These are phyloP conservation scores for Hylyphantes graminicola DNA, from an alignment of 1,140 invertebrate genomes.

Conservation along the genomic window DNA sequence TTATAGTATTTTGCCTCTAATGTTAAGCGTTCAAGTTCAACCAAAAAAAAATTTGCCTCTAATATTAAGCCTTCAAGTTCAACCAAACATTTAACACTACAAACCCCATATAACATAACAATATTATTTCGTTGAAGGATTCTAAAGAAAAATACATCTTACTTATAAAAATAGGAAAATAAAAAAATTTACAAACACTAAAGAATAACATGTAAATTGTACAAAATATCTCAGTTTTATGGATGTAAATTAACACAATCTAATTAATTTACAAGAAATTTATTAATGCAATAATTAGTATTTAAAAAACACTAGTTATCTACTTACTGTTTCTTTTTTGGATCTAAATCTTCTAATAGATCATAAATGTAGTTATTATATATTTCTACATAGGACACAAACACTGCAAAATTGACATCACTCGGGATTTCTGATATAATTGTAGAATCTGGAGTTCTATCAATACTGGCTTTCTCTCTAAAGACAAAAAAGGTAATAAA, in stretches of 20 bases:
- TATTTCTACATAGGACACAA: slow-evolving; percentile 96
- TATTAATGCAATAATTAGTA: background rate
- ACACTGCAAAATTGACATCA: slow-evolving; percentile 88
- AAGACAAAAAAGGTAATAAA: background rate
- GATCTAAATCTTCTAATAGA: slow-evolving; percentile 80
- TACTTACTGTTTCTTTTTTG: background rate
- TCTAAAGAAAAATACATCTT: too few relatives aligned
- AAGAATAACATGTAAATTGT: too few relatives aligned
- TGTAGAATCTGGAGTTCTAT: slow-evolving; percentile 71
- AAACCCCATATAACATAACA: too few relatives aligned
- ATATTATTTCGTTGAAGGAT: background rate
- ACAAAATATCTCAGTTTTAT: background rate
- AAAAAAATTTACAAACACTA: too few relatives aligned
- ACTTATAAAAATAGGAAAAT: too few relatives aligned
- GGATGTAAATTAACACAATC: background rate
- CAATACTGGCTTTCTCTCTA: slow-evolving; percentile 21
- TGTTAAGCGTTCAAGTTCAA: too few relatives aligned
- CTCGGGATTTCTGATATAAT: slow-evolving; percentile 79
- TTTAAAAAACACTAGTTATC: background rate
- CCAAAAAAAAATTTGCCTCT: too few relatives aligned
- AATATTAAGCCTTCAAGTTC: too few relatives aligned
- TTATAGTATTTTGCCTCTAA: too few relatives aligned
- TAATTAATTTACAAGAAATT: background rate
- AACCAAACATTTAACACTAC: too few relatives aligned
- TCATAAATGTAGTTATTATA: slow-evolving; percentile 99